phyloP scores from a whole-genome alignment of 2,888 invertebrate species.

The Xanthorhoe spadicearia region DNA sequence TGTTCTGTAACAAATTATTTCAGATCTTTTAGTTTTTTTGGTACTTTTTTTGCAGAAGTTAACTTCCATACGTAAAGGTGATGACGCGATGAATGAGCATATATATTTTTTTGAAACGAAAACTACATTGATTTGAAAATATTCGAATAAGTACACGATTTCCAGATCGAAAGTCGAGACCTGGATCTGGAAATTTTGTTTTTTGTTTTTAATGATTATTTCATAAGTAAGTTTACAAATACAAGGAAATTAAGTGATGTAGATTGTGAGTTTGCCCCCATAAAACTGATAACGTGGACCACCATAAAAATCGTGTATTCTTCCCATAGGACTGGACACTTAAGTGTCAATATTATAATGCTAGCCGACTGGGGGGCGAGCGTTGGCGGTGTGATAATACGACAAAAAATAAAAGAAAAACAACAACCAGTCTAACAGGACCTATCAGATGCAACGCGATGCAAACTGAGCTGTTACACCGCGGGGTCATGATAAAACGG shows the following conservation, averaged over 20 bases:
- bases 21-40: too few species aligned
- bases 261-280: slow-evolving; percentile 47
- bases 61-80: too few species aligned
- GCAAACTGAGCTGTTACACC: neutral
- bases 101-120: too few species aligned
- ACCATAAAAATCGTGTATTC: slow-evolving; percentile 64
- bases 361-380: slow-evolving; percentile 49
- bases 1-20: too few species aligned
- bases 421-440: slow-evolving; percentile 21
- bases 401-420: slow-evolving; percentile 29
- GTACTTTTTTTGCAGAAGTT: too few species aligned
- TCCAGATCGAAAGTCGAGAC: too few species aligned
- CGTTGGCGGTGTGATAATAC: slow-evolving; percentile 66
- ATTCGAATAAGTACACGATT: too few species aligned
- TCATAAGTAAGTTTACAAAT: neutral
- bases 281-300: slow-evolving; percentile 66
- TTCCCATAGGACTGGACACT: slow-evolving; percentile 55
- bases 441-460: slow-evolving; percentile 18
- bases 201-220: too few species aligned
- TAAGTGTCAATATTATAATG: slow-evolving; percentile 64
- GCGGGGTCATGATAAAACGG: slow-evolving; percentile 28
- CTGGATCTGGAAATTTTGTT: too few species aligned
- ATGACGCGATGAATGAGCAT: too few species aligned
- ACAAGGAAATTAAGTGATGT: slow-evolving; percentile 31
- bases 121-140: too few species aligned